These are phyloP conservation scores for Theristicus caerulescens DNA, from an alignment of 2,113 vertebrate species.

Conservation along the genomic window DNA sequence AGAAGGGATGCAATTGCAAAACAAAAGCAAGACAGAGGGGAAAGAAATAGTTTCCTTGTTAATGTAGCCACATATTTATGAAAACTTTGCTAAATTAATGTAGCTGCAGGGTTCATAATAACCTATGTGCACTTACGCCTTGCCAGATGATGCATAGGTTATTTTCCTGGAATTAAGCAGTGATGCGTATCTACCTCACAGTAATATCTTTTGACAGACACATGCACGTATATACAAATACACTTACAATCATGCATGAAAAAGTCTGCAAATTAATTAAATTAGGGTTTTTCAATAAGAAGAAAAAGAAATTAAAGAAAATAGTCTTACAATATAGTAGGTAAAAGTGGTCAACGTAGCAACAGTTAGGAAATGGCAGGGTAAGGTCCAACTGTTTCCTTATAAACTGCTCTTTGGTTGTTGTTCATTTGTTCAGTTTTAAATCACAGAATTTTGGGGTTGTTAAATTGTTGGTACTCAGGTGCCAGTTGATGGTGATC, in stretches of 20 bases:
- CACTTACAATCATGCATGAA: neutral
- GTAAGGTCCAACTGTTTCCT: neutral
- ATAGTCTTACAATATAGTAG: rapidly evolving
- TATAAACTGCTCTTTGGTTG: neutral
- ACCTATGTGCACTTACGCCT: neutral
- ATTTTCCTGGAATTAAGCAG: slow-evolving; percentile 44
- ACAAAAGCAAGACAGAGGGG: neutral
- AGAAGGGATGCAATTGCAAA: slow-evolving; percentile 10
- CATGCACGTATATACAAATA: neutral
- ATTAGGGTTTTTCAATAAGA: neutral
- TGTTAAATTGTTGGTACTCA: neutral
- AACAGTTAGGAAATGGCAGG: neutral
- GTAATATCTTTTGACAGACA: slow-evolving; percentile 21
- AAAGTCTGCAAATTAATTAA: neutral
- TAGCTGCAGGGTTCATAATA: slow-evolving; percentile 34
- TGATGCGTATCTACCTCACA: neutral
- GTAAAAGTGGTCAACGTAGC: neutral
- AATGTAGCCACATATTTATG: neutral
- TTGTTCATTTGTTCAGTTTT: neutral
- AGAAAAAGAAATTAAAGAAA: neutral
- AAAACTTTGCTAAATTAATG: slow-evolving; percentile 37
- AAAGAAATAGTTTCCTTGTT: neutral
- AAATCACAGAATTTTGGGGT: neutral
- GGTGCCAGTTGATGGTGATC: neutral
- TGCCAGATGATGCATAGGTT: slow-evolving; percentile 33